Evolutionary conservation across 2,797 vertebrate genomes (phyloP).

Genomic region (Psittacula echo): DNA sequence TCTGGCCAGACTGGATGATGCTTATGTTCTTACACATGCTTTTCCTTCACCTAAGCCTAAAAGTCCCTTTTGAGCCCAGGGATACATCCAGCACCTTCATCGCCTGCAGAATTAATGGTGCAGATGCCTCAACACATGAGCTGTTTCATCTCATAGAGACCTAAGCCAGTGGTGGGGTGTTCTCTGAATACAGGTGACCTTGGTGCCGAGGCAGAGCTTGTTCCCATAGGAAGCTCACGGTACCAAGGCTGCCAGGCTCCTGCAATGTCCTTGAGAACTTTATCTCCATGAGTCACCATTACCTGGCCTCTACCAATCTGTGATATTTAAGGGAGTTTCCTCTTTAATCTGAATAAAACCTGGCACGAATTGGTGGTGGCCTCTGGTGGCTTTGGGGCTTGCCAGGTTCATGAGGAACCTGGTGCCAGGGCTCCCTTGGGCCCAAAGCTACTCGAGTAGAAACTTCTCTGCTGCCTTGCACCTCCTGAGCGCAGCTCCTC

Average conservation of each 20-base stretch:
- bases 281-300: constrained; percentile 10
- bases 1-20: not conserved
- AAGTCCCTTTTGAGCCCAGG: not conserved
- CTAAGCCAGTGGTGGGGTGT: not conserved
- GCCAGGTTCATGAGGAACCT: not conserved
- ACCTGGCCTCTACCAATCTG: not conserved
- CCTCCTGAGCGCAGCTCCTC: not conserved
- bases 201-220: not conserved
- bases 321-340: constrained; percentile 8
- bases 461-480: not conserved
- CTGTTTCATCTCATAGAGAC: not conserved
- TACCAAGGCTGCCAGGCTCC: not conserved
- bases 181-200: not conserved
- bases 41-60: not conserved
- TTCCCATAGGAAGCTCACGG: not conserved
- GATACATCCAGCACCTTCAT: not conserved
- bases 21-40: accelerated
- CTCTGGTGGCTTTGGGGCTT: not conserved
- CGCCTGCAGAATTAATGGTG: not conserved
- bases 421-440: not conserved
- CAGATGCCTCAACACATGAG: too few species aligned
- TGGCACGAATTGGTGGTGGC: not conserved
- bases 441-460: not conserved
- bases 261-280: not conserved
- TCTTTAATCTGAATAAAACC: not conserved